Evolutionary conservation across 2,888 invertebrate genomes (phyloP), one percentile per base, ranked within the genome.

Genomic region (Pseudoips prasinana): DNA sequence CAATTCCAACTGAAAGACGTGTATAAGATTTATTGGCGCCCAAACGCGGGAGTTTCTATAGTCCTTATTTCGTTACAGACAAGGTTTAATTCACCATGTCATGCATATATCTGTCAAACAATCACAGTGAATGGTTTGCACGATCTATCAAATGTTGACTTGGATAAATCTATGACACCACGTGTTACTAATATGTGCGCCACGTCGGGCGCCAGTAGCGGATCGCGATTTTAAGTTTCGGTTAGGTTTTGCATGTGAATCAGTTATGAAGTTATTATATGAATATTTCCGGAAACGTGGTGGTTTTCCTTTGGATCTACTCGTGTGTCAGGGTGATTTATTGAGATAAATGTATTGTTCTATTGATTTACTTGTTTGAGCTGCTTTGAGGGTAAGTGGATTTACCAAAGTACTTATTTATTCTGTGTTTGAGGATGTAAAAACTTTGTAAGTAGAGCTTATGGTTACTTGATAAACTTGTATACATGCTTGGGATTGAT

Each of bases 131-230:
- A 53, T 44, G 33, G 33, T 38, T 51, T 45, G 26, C 37, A 14
- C 14, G 3, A 69, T 67, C 61, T 66, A 66, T 68, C 67, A 67
- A 62, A 57, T 43, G 48, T 55, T 57, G 59, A 61, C 52, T 57
- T 46, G 53, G 55, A 68, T 64, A 66, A 66, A 67, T 66, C 38
- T 56, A 50, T 36, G 45, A 46, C 58, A 42, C 40, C 53, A 45
- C 60, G 39, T 68, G 66, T 46, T 49, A 47, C 62, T 64, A 68
- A 68, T 65, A 14, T 14, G 39, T 39, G 54, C 36, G 55, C 50
- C 64, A 42, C 22, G 39, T 35, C 52, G 65, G 63, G 61, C 48
- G 62, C 56, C 61, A 64, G 37, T 60, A 64, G 37, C 26, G 33
- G 14, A 29, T 27, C 8, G 23, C 8, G 25, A 42, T 48, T 47